phyloP scores from a whole-genome alignment of 1,140 invertebrate genomes.

The Calephelis virginiensis region DNA sequence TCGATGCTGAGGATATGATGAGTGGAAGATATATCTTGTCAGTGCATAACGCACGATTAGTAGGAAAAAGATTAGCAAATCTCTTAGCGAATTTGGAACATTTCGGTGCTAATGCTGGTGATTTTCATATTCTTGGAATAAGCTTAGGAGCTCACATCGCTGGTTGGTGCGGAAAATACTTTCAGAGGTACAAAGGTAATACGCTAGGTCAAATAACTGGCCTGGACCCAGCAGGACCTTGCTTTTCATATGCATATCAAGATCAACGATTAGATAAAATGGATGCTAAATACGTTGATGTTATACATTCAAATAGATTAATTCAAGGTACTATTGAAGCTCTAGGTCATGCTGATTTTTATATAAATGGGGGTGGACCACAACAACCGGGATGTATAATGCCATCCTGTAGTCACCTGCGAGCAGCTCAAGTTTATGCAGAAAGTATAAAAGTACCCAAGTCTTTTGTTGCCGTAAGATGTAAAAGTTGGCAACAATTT shows the following conservation, averaged over 20 bases:
- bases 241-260: conserved; percentile 68
- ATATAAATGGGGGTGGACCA: conserved; percentile 83
- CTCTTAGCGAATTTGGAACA: conserved; percentile 77
- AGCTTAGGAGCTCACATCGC: conserved; percentile 82
- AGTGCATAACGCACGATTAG: conserved; percentile 58
- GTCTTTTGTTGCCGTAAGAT: conserved; percentile 74
- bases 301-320: conserved; percentile 82
- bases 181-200: conserved; percentile 64
- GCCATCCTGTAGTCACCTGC: conserved; percentile 81
- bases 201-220: conserved; percentile 71
- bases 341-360: conserved; percentile 83
- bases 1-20: conserved; percentile 66
- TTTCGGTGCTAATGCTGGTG: conserved; percentile 65
- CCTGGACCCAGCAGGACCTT: conserved; percentile 80
- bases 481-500: conserved; percentile 73
- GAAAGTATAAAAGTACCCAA: conserved; percentile 79
- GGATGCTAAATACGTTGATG: conserved; percentile 82
- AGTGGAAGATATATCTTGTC: conserved; percentile 61
- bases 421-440: conserved; percentile 79
- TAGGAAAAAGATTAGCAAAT: conserved; percentile 73
- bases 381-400: conserved; percentile 82
- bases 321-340: conserved; percentile 79
- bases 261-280: conserved; percentile 79
- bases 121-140: conserved; percentile 80
- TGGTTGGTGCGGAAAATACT: conserved; percentile 80